Evolutionary conservation across 2,888 invertebrate genomes (phyloP), one percentile per base, ranked within the genome.

Genomic region (Lepidonotus clava): DNA sequence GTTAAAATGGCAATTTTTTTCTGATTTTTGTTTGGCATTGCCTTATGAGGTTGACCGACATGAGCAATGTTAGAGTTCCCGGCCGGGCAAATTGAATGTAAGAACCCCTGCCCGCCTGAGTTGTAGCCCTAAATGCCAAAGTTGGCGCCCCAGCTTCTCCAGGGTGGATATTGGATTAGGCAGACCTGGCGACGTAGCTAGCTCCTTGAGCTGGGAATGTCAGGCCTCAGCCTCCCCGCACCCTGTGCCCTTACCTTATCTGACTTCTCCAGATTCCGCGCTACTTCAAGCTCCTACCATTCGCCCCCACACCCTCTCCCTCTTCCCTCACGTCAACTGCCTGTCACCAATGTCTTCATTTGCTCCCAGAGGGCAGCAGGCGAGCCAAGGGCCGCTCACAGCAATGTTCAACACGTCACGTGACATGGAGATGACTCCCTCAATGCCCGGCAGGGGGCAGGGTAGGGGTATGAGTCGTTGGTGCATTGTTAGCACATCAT

Each of bases 351-450:
- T 11, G 46, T 46, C 8, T 46, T 18, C 46, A 8, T 18, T 18
- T 46, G 8, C 46, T 46, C 46, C 46, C 18, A 46, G 46, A 18
- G 46, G 46, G 46, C 46, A 46, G 8, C 46, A 46, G 8, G 8
- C 8, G 8, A 46, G 46, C 46, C 71, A n/a, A n/a, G n/a, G n/a
- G n/a, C n/a, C n/a, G n/a, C n/a, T n/a, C n/a, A n/a, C n/a, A 14
- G 71, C 71, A 34, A 34, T 71, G 71, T 38, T 71, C 71, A 71
- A 71, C 71, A 38, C 71, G 71, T 71, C 71, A 71, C 36, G 71
- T 71, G 71, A 71, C 71, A 71, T 71, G 6, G 71, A 11, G 11
- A 34, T 21, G 1, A 71, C n/a, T n/a, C n/a, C n/a, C n/a, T n/a
- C n/a, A n/a, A n/a, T n/a, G n/a, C n/a, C n/a, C n/a, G n/a, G n/a